Conservation (phyloP, 1,140 invertebrate genomes). For the Solen grandis region DNA sequence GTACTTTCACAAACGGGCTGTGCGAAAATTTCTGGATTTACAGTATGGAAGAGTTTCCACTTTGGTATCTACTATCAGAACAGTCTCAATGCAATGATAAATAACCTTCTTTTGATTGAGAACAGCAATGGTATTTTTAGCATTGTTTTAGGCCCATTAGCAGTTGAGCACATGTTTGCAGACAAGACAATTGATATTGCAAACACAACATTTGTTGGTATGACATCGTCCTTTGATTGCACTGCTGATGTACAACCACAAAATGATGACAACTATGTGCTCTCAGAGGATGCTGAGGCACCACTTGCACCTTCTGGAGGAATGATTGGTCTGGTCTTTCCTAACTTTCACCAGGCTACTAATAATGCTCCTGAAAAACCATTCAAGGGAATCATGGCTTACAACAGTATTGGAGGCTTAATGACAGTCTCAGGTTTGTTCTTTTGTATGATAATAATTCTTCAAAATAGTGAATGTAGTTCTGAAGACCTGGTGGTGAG, state of each 20-base stretch:
- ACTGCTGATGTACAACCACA: not conserved
- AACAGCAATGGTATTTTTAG: conserved; percentile 66
- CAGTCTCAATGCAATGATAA: conserved; percentile 19
- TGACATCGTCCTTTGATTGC: conserved; percentile 34
- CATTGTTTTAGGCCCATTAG: conserved; percentile 63
- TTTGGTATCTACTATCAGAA: conserved; percentile 73
- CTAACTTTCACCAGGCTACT: conserved; percentile 28
- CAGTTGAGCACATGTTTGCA: conserved; percentile 54
- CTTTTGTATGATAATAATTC: too few species aligned
- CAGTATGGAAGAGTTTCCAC: conserved; percentile 66
- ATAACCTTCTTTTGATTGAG: conserved; percentile 62
- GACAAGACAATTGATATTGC: conserved; percentile 55
- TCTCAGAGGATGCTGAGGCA: not conserved
- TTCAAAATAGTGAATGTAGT: too few species aligned
- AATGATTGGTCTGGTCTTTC: conserved; percentile 40
- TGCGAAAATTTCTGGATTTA: conserved; percentile 60
- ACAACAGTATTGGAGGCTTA: conserved; percentile 36
- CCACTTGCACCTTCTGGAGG: not conserved
- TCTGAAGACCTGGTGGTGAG: too few species aligned
- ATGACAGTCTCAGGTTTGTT: conserved; percentile 31
- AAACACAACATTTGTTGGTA: conserved; percentile 29
- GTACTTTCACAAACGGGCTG: conserved; percentile 4
- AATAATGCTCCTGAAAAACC: conserved; percentile 50
- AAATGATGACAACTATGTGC: conserved; percentile 16
- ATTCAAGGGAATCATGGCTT: conserved; percentile 27